Base-by-base conservation (phyloP, 2,113 vertebrate species). In the human region DNA sequence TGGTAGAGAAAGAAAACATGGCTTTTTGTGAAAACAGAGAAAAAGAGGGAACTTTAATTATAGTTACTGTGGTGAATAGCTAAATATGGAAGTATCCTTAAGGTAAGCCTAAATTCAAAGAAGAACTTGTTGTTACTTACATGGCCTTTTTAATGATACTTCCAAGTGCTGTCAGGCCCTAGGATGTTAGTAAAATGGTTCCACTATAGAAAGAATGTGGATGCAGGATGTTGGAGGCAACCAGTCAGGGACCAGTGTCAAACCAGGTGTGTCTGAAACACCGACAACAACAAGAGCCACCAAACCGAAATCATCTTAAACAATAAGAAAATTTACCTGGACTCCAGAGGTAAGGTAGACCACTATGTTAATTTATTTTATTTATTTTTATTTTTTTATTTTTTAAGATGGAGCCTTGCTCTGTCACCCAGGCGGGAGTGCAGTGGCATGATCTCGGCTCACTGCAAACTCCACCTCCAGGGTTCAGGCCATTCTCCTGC, bases 21-120 rank as follows among this genome's bases (percentile, higher is more conserved):
- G 35, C 5, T 87, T 80, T 81, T 10, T 86, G 17, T 87, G 84
- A 96, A 88, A 92, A 23, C n/a, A 66, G 80, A 68, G 43, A 61
- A 81, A 40, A 68, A 76, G n/a, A 52, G 10, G 48, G 14, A 73
- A 35, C 25, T 64, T 97, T 72, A 52, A 79, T 50, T 83, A 57
- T 57, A 18, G 22, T 93, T 52, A 75, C 22, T 79, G 2, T 50
- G 55, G 35, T 38, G 8, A 90, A 61, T 68, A 91, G 27, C 25
- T 83, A 90, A 88, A 82, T 27, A 61, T 70, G 35, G 43, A 90
- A 45, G 81, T 81, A 90, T 35, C 64, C 50, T 55, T 81, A 59
- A 32, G 11, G 13, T 61, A 82, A 87, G 20, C n/a, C 45, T 66
- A 94, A 93, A 82, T 89, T 92, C 43, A 80, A 64, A 70, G 45